A percentile compares a stretch with the other conserved stretches of the same genome.
These are phyloP conservation scores for Lithophane socia DNA, from an alignment of 2,888 invertebrate species.

Conservation along the genomic window DNA sequence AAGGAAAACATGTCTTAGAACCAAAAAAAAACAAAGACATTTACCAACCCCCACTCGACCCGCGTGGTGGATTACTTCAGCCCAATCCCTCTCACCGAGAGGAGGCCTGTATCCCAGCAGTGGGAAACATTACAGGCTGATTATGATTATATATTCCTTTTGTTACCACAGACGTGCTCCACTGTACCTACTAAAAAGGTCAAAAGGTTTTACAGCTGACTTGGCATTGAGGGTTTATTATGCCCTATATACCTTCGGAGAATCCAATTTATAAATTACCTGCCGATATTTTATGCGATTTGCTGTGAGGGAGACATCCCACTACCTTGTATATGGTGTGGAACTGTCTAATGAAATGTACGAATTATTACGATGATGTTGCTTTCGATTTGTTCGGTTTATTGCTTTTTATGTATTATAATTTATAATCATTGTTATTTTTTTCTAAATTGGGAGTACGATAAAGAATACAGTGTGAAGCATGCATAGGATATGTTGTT, in stretches of 20 bases:
- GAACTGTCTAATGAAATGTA: slow-evolving; percentile 18
- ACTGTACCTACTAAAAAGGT: slow-evolving; percentile 28
- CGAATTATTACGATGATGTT: slow-evolving; percentile 5
- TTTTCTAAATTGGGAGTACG: background rate
- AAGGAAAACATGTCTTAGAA: too few species aligned
- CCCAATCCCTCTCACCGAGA: too few species aligned
- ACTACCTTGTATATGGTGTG: slow-evolving; percentile 13
- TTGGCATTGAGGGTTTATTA: slow-evolving; percentile 48
- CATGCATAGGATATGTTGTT: background rate
- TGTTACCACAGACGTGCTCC: background rate
- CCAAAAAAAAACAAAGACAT: too few species aligned
- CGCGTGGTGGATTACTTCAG: too few species aligned
- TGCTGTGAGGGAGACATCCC: background rate
- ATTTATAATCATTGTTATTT: background rate
- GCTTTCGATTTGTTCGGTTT: background rate
- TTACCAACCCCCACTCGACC: too few species aligned
- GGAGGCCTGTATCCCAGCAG: too few species aligned
- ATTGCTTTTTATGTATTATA: background rate
- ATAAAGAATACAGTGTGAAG: background rate
- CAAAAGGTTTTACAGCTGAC: slow-evolving; percentile 31
- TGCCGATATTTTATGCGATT: slow-evolving; percentile 27
- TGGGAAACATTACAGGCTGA: too few species aligned
- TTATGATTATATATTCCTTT: too few species aligned
- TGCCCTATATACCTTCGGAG: slow-evolving; percentile 13
- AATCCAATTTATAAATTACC: slow-evolving; percentile 51